Evolutionary conservation across 2,888 invertebrate genomes (phyloP).

Genomic region (Fragum fragum): DNA sequence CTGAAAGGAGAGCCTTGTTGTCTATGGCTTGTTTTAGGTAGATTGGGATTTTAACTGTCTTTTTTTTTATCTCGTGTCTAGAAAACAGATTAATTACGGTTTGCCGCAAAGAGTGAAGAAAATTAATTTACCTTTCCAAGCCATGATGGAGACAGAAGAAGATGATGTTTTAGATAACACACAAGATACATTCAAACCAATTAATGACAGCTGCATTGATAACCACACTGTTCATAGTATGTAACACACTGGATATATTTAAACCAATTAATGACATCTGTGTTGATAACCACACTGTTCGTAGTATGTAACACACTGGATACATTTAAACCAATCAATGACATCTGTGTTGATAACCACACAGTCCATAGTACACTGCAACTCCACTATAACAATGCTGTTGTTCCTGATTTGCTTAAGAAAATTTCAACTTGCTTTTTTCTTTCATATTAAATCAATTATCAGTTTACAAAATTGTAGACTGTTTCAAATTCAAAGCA

Average conservation of each 20-base stretch:
- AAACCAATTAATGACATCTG: not conserved
- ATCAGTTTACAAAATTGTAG: too few species aligned
- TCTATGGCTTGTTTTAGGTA: too few species aligned
- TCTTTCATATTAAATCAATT: not conserved
- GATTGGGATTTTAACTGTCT: too few species aligned
- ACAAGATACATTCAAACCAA: constrained; percentile 63
- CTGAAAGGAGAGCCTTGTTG: too few species aligned
- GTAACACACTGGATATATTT: not conserved
- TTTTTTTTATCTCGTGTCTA: not conserved
- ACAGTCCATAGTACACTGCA: too few species aligned
- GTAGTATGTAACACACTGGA: not conserved
- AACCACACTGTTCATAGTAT: constrained; percentile 20
- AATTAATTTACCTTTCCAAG: constrained; percentile 67
- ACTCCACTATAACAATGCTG: too few species aligned
- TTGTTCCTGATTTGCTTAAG: too few species aligned
- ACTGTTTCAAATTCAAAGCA: too few species aligned
- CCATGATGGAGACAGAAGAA: constrained; percentile 64
- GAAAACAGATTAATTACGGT: constrained; percentile 28
- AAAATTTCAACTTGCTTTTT: too few species aligned
- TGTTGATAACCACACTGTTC: not conserved
- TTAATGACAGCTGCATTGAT: not conserved
- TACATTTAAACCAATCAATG: not conserved
- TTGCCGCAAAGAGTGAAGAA: constrained; percentile 70
- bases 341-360: not conserved
- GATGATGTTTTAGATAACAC: constrained; percentile 61